Evolutionary conservation across 2,113 vertebrate genomes (phyloP).

Genomic region (Podilymbus podiceps): DNA sequence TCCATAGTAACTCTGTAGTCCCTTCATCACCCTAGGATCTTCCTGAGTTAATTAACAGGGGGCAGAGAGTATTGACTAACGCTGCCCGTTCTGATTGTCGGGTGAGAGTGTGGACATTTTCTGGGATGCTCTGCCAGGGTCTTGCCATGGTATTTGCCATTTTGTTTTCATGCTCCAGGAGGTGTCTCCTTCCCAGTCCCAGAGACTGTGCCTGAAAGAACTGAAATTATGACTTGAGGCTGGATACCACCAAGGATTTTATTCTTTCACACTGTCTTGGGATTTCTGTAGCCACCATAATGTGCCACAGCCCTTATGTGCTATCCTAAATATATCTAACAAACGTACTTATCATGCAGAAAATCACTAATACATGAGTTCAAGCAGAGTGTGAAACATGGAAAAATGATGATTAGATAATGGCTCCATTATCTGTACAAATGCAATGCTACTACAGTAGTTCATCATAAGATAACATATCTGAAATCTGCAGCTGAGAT

Average conservation of each 20-base stretch:
- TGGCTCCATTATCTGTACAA: slow-evolving; percentile 7
- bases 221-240: background rate
- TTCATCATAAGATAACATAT: background rate
- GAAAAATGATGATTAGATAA: slow-evolving; percentile 15
- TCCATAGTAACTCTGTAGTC: background rate
- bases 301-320: background rate
- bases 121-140: background rate
- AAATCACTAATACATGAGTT: slow-evolving; percentile 8
- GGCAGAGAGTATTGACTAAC: background rate
- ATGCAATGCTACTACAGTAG: background rate
- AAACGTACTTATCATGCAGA: background rate
- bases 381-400: slow-evolving; percentile 24
- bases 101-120: background rate
- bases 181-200: background rate
- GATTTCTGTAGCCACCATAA: background rate
- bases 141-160: background rate
- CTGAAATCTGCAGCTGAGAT: background rate
- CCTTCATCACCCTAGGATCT: background rate
- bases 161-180: background rate
- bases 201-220: background rate
- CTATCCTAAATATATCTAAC: background rate
- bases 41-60: background rate
- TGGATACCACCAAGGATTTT: background rate
- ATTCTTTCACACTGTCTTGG: background rate
- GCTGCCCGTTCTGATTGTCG: background rate